phyloP scores from a whole-genome alignment of 1,140 invertebrate species.

The Hydropsyche tenuis region DNA sequence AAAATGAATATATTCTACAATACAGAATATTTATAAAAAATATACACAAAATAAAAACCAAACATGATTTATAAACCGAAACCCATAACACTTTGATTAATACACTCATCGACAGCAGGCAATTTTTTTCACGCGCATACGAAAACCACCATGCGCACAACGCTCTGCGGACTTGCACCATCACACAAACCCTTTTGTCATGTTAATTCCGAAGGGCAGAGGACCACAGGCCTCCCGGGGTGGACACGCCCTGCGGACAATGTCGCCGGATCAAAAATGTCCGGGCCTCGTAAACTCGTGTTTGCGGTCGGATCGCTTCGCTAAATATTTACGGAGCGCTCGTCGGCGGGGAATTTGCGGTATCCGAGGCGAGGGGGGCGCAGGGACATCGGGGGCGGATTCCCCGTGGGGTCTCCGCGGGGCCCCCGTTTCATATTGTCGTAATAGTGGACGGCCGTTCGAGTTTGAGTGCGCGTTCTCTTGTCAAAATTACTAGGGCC shows the following conservation, averaged over 20 bases:
- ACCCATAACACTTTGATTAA: too few species aligned
- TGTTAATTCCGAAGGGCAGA: slow-evolving; percentile 6
- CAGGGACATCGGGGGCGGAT: neutral
- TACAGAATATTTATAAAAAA: too few species aligned
- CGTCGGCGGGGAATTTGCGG: slow-evolving; percentile 12
- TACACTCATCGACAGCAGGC: neutral
- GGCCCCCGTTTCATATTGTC: neutral
- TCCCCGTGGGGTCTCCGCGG: neutral
- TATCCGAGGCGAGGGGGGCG: neutral
- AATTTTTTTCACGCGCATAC: slow-evolving; percentile 2
- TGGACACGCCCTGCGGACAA: neutral
- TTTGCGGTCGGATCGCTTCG: slow-evolving; percentile 28
- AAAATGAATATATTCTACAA: too few species aligned
- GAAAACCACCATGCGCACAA: neutral
- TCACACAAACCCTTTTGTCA: slow-evolving; percentile 2
- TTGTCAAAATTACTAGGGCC: too few species aligned
- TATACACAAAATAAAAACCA: too few species aligned
- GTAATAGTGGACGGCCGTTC: too few species aligned
- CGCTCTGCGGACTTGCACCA: neutral
- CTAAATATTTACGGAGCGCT: slow-evolving; percentile 34
- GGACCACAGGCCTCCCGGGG: neutral
- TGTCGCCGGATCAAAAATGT: slow-evolving; percentile 25
- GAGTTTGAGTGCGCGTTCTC: too few species aligned
- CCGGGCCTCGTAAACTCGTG: slow-evolving; percentile 24
- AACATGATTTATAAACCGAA: too few species aligned